phyloP scores from a whole-genome alignment of 2,888 invertebrate species.

The Lasius platythorax region DNA sequence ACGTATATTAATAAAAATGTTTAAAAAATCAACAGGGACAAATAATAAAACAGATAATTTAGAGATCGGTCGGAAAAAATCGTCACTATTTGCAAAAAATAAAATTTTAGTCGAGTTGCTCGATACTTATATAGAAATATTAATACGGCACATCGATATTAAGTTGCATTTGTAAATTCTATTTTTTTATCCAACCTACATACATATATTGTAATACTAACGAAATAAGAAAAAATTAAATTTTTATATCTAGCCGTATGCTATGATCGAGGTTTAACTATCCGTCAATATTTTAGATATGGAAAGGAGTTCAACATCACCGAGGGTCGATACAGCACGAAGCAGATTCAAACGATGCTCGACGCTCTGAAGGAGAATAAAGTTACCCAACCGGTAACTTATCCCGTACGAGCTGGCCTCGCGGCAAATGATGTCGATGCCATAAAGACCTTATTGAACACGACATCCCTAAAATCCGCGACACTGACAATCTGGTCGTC shows the following conservation, averaged over 20 bases:
- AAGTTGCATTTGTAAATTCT: neutral
- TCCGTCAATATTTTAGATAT: slow-evolving; percentile 69
- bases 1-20: slow-evolving; percentile 11
- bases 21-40: neutral
- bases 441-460: slow-evolving; percentile 88
- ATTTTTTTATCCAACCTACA: neutral
- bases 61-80: neutral
- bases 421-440: slow-evolving; percentile 90
- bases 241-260: neutral
- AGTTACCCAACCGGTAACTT: slow-evolving; percentile 91
- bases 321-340: slow-evolving; percentile 88
- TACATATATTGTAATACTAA: neutral
- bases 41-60: neutral
- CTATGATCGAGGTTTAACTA: neutral
- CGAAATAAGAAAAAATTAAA: neutral
- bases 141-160: neutral
- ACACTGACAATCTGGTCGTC: slow-evolving; percentile 94
- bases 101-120: neutral
- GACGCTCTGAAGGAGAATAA: slow-evolving; percentile 87
- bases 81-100: neutral
- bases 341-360: slow-evolving; percentile 91
- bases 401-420: slow-evolving; percentile 91
- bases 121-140: neutral
- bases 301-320: slow-evolving; percentile 79
- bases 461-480: slow-evolving; percentile 86